Evolutionary conservation across 2,113 vertebrate genomes (phyloP), one percentile per base, ranked within the genome.

Genomic region (Lepus timidus): DNA sequence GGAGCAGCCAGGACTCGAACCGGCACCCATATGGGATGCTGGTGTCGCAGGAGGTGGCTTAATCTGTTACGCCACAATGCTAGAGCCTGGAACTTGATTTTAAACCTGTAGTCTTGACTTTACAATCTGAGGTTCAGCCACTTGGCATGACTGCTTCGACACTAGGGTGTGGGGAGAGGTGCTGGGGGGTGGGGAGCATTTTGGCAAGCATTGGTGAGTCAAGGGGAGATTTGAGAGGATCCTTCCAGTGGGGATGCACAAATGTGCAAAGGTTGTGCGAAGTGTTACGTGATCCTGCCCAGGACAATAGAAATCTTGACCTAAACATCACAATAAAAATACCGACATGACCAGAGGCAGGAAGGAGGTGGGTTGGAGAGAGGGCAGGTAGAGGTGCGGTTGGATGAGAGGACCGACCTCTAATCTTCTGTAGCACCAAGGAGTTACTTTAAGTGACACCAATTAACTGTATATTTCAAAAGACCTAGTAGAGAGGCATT

Each of bases 331-430:
- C 2, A 80, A 31, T 13, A 6, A 52, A 89, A 33, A 71, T n/a
- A 55, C 49, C 16, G 36, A 52, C 20, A 22, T 19, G 4, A 44
- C 29, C 13, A 85, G 33, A 58, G 71, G 6, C 13, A 2, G n/a
- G 19, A 80, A 75, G 33, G 20, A 29, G 4, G 4, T 25, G 13
- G 62, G 9, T 2, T 9, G 11, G 55, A 52, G 23, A 14, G 2
- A 19, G 6, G 19, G 0, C 23, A 22, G 68, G 20, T 31, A 4
- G 13, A 67, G 61, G 8, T 3, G 22, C 14, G 49, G 0, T 0
- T 65, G 78, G 39, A 39, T 2, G 4, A 7, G 58, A 67, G 16
- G 76, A 39, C 14, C 65, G 19, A 25, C n/a, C n/a, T 36, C 20
- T 64, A 51, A 4, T 27, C 6, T 29, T 52, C 67, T 74, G 27